Evolutionary conservation across 2,797 vertebrate species (phyloP), one percentile per base, ranked within the genome.

Genomic region (Chloroceryle inda): DNA sequence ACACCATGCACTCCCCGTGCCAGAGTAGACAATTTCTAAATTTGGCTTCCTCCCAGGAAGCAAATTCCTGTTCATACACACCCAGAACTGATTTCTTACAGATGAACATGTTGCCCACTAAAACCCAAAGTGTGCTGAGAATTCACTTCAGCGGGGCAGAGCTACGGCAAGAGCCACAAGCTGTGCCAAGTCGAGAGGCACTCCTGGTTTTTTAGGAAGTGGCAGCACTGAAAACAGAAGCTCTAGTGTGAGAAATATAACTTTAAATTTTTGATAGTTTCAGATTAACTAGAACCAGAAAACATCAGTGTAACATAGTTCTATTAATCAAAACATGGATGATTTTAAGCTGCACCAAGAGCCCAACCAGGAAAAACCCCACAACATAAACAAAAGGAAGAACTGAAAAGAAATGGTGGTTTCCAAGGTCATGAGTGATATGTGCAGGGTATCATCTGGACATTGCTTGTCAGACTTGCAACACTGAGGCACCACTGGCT

Each of bases 41-140:
- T 71, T 68, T 9, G 2, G 78, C 80, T 85, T 89, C 81, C 78
- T 88, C 78, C 81, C 81, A 79, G 78, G 58, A 91, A 89, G 35
- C 45, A 62, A 91, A 93, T 96, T 96, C 91, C 87, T 91, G 59
- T 42, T 56, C 68, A 12, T 56, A 81, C 89, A 96, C 79, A 56
- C 85, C 89, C 85, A 94, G 37, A 92, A 76, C 19, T 79, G 88
- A 92, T 82, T 91, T 88, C 63, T 88, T 88, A 69, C 74, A 91
- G 76, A 92, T 73, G 63, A 80, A 31, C 18, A 13, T 0, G 0
- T 38, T 74, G 52, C 58, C 82, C 16, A 0, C 64, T 75, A 35
- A 85, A 64, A 74, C 53, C 26, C 12, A 1, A 63, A 67, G 74
- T 4, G 29, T 40, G 27, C 55, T 0, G 5, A 76, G 66, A 62